Percentiles rank a stretch among this genome's conserved stretches.
These are phyloP conservation scores for Enteromius anoplus DNA, from an alignment of 2,797 vertebrate genomes.

Conservation along the genomic window DNA sequence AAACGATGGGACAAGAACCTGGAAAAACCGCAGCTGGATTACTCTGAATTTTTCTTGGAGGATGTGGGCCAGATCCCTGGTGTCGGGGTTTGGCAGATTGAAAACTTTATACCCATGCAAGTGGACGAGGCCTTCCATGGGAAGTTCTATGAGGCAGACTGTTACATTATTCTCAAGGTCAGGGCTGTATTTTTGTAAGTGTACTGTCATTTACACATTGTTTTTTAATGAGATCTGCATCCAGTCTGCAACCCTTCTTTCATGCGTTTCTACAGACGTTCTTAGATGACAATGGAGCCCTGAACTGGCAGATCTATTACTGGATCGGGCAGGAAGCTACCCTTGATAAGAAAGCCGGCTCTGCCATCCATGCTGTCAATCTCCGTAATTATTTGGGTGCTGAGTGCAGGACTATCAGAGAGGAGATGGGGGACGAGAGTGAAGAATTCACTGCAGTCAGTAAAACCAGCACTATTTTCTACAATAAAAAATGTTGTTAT, in stretches of 20 bases:
- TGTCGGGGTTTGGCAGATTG: constrained; percentile 91
- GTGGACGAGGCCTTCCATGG: constrained; percentile 91
- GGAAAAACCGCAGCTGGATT: constrained; percentile 93
- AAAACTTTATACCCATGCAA: constrained; percentile 90
- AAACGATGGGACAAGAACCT: constrained; percentile 94
- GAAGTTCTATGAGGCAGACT: constrained; percentile 97
- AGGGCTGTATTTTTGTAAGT: neutral
- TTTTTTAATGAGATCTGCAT: neutral
- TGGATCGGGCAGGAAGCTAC: constrained; percentile 97
- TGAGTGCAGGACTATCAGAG: constrained; percentile 88
- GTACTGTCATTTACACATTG: neutral
- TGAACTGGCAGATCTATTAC: constrained; percentile 95
- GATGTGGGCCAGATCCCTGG: constrained; percentile 91
- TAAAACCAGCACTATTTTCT: constrained; percentile 26
- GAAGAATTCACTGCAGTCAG: constrained; percentile 93
- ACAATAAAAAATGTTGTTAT: neutral
- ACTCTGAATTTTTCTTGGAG: constrained; percentile 94
- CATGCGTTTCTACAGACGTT: constrained; percentile 77
- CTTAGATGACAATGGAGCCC: constrained; percentile 88
- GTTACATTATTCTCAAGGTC: constrained; percentile 96
- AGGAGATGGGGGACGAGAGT: constrained; percentile 98
- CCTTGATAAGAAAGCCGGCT: constrained; percentile 94
- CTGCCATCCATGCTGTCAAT: constrained; percentile 96
- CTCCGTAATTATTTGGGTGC: constrained; percentile 94
- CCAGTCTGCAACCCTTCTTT: neutral